Evolutionary conservation across 2,888 invertebrate species (phyloP), one percentile per base, ranked within the genome.

Genomic region (Dasysyrphus tricinctus): DNA sequence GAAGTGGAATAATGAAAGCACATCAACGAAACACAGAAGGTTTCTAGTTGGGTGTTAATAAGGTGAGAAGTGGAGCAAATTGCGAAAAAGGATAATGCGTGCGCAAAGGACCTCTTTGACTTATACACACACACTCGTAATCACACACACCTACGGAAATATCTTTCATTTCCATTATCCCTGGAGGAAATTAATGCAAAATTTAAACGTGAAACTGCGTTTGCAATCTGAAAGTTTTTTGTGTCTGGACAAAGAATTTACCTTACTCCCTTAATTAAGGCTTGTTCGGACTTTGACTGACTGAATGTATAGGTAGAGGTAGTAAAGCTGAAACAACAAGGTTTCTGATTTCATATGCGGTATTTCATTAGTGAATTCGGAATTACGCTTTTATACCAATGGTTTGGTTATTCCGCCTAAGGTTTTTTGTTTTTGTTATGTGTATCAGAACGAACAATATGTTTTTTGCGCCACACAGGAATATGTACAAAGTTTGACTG

Each of bases 1-100:
- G 37, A 73, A 56, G 73, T 47, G 54, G 11, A 57, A 70, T 70
- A 79, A 83, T 75, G 49, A 79, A 83, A 70, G 79, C 79, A 39
- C 79, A 39, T 29, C 42, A 6, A 29, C 29, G 3, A 12, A 54
- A 61, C 59, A 57, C 59, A 57, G 67, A 67, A 67, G 70, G 42
- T 59, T 70, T 65, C 70, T 51, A 70, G 49, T 47, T 65, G 72
- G 34, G 65, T 67, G 72, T 84, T 76, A 76, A 84, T 80, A 80
- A 74, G 69, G 67, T 70, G 73, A 14, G 2, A 37, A 57, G 24
- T 57, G 29, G 16, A 44, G 34, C 24, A 14, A 5, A 5, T 29
- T 63, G 54, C 7, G 24, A 44, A 73, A 37, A 19, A 42, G 34
- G 56, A 56, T 76, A 73, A 74, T 47, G 67, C 32, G 77, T 56